Evolutionary conservation across 2,797 vertebrate species (phyloP).

Genomic region (Buceros bicornis): DNA sequence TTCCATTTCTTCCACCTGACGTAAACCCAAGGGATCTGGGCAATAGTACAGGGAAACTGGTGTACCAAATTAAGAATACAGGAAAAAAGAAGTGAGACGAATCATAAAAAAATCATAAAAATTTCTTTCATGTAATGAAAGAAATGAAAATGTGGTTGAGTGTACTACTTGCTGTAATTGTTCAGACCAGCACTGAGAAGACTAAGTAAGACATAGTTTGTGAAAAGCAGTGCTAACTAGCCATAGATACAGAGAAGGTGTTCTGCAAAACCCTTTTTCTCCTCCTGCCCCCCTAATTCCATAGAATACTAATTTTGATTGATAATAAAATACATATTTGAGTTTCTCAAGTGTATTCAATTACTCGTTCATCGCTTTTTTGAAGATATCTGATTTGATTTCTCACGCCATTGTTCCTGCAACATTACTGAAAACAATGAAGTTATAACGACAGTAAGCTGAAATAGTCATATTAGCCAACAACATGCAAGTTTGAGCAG

Average conservation of each 20-base stretch:
- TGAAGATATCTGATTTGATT: not conserved
- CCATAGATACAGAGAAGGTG: not conserved
- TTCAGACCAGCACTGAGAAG: not conserved
- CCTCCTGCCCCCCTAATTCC: fast-evolving
- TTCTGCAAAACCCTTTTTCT: not conserved
- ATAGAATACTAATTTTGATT: not conserved
- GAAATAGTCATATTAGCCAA: not conserved
- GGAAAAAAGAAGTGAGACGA: not conserved
- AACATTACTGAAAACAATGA: not conserved
- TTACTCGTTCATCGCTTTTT: not conserved
- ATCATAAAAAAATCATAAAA: not conserved
- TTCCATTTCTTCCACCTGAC: not conserved
- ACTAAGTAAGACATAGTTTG: not conserved
- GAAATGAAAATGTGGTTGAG: not conserved
- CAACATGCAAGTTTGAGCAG: not conserved
- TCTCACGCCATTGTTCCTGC: not conserved
- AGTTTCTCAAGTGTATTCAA: not conserved
- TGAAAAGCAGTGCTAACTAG: not conserved
- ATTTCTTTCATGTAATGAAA: not conserved
- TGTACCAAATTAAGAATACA: not conserved
- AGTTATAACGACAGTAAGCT: not conserved
- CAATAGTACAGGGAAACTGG: not conserved
- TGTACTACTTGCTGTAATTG: not conserved
- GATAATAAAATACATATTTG: not conserved
- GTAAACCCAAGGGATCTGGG: not conserved